Percentiles rank a stretch among this genome's conserved stretches.
Evolutionary conservation across 1,140 invertebrate genomes (phyloP).

Genomic region (Penaeus japonicus): DNA sequence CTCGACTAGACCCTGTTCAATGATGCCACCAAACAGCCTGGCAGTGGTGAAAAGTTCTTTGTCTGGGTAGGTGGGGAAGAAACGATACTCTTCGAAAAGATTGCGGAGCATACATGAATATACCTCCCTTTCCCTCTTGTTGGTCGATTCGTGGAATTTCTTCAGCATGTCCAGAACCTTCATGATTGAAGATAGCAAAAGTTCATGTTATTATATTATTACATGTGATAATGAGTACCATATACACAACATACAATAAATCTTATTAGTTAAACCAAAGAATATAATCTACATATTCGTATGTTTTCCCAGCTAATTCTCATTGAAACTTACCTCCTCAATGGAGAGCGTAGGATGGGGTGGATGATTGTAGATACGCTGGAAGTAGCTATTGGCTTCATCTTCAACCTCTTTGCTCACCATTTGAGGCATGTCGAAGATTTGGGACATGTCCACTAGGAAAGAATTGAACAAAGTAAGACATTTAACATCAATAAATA

Average conservation of each 20-base stretch:
- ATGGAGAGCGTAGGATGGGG: slow-evolving; percentile 70
- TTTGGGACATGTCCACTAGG: slow-evolving; percentile 58
- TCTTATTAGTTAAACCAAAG: no score
- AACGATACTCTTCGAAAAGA: slow-evolving; percentile 97
- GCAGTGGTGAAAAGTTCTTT: slow-evolving; percentile 97
- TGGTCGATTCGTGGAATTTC: slow-evolving; percentile 90
- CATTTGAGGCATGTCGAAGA: slow-evolving; percentile 56
- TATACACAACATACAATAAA: no score
- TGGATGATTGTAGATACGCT: slow-evolving; percentile 96
- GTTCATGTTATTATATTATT: not conserved
- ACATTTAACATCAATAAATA: not conserved
- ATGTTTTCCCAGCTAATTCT: no score
- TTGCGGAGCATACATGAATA: slow-evolving; percentile 98
- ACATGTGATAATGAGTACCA: not conserved
- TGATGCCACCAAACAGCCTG: slow-evolving; percentile 97
- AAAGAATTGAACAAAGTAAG: not conserved
- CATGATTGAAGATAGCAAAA: slow-evolving; percentile 80
- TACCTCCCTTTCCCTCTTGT: slow-evolving; percentile 86
- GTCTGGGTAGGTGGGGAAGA: slow-evolving; percentile 98
- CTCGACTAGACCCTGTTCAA: slow-evolving; percentile 92
- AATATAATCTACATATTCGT: no score
- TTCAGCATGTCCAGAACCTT: slow-evolving; percentile 95
- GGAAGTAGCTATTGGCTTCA: slow-evolving; percentile 97
- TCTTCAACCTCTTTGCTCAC: slow-evolving; percentile 93
- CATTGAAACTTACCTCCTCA: slow-evolving; percentile 52